Percentiles rank a stretch among this genome's conserved stretches.
phyloP scores from a whole-genome alignment of 2,113 vertebrate genomes.

The Clarias batrachus region DNA sequence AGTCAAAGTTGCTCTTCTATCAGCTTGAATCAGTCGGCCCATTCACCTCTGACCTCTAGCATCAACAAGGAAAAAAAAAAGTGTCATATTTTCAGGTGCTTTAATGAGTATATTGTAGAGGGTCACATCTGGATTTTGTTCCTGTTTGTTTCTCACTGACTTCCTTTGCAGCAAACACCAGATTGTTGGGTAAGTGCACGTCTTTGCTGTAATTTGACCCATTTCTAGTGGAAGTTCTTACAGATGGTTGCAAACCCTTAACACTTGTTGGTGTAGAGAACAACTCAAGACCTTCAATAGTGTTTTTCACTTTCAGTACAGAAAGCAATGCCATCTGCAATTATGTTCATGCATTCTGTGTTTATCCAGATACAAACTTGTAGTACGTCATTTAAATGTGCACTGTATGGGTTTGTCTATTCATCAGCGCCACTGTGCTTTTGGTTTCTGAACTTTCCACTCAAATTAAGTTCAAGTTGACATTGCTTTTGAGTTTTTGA shows the following conservation, averaged over 20 bases:
- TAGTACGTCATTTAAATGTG: neutral
- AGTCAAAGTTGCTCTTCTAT: too few species aligned
- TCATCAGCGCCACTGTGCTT: neutral
- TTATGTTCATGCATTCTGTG: neutral
- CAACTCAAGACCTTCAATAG: neutral
- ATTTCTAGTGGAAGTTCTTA: neutral
- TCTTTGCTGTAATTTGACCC: constrained; percentile 11
- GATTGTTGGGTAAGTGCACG: neutral
- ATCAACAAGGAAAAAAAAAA: neutral
- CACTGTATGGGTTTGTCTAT: neutral
- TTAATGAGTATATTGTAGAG: neutral
- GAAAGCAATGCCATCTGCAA: neutral
- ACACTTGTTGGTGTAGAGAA: neutral
- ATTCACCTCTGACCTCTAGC: too few species aligned
- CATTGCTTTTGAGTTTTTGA: neutral
- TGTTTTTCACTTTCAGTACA: neutral
- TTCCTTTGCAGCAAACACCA: constrained; percentile 9
- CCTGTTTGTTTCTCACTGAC: neutral
- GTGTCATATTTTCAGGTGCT: neutral
- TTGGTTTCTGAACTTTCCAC: neutral
- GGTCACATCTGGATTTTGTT: constrained; percentile 12
- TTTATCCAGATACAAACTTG: neutral
- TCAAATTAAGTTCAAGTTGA: neutral
- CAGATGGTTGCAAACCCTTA: constrained; percentile 1
- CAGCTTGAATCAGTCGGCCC: too few species aligned